phyloP scores from a whole-genome alignment of 2,797 vertebrate genomes.

The Poeciliopsis paucimaculata region DNA sequence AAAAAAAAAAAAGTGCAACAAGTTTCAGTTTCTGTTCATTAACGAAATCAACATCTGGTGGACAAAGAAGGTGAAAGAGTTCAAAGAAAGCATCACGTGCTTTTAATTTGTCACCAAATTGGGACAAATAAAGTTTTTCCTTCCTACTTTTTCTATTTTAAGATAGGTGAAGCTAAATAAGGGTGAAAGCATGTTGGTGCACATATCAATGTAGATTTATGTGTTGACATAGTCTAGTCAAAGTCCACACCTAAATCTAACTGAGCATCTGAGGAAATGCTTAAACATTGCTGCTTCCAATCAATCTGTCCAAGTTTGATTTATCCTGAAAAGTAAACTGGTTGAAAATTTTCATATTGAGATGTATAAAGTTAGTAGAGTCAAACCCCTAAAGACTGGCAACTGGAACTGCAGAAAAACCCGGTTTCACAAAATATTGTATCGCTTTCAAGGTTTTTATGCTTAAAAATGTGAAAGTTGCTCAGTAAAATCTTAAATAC shows the following conservation, averaged over 20 bases:
- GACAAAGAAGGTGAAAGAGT: background rate
- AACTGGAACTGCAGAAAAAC: background rate
- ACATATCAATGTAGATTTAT: no score
- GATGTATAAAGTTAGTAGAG: background rate
- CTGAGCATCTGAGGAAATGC: no score
- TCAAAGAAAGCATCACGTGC: no score
- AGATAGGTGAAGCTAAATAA: background rate
- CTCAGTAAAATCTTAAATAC: background rate
- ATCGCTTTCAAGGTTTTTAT: background rate
- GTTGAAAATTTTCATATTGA: background rate
- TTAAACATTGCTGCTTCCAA: background rate
- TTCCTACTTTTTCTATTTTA: no score
- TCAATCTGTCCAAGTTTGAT: background rate
- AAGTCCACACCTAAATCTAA: no score
- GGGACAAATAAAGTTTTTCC: no score
- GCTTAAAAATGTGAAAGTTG: background rate
- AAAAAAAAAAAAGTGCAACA: background rate
- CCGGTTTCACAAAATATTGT: background rate
- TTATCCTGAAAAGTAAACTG: background rate
- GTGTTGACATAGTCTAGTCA: no score
- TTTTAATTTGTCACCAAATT: no score
- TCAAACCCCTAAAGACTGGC: background rate
- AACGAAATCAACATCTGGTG: background rate
- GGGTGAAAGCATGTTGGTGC: background rate
- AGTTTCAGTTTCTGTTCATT: conserved; percentile 36